Conservation (phyloP, 2,113 vertebrate species). For the Solea senegalensis region DNA sequence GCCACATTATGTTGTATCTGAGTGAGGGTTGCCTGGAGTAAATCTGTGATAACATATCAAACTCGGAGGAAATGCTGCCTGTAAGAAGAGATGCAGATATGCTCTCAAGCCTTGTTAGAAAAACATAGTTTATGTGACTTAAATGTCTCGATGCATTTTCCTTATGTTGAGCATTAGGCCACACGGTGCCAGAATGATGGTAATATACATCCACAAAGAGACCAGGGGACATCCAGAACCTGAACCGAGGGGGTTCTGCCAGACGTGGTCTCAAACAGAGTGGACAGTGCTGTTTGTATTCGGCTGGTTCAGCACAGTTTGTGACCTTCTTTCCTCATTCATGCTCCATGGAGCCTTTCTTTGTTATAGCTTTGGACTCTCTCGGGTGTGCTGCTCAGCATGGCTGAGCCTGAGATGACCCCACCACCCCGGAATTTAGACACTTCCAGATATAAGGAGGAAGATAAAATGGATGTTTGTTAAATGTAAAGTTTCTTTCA, state of each 20-base stretch:
- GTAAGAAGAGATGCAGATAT: neutral
- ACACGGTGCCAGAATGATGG: conserved; percentile 20
- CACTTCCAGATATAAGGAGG: conserved; percentile 47
- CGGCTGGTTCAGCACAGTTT: conserved; percentile 39
- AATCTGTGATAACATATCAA: conserved; percentile 12
- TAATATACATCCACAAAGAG: conserved; percentile 30
- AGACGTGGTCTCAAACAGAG: conserved; percentile 34
- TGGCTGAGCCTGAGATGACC: conserved; percentile 42
- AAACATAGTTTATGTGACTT: conserved; percentile 48
- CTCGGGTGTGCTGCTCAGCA: conserved; percentile 39
- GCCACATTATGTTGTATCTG: too few relatives aligned
- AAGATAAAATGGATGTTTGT: conserved; percentile 5
- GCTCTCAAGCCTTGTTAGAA: conserved; percentile 5
- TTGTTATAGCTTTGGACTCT: conserved; percentile 56
- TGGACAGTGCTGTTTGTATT: conserved; percentile 41
- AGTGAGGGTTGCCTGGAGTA: too few relatives aligned
- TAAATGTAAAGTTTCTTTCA: conserved; percentile 8
- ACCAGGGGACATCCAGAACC: conserved; percentile 37
- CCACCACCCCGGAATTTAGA: conserved; percentile 56
- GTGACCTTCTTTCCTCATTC: conserved; percentile 67
- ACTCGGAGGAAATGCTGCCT: conserved; percentile 15
- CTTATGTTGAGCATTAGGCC: conserved; percentile 28
- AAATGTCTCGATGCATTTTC: conserved; percentile 61
- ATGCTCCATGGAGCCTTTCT: conserved; percentile 54
- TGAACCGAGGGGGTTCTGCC: conserved; percentile 36